Conservation (phyloP, 2,888 invertebrate species). For the Rosalia funebris region DNA sequence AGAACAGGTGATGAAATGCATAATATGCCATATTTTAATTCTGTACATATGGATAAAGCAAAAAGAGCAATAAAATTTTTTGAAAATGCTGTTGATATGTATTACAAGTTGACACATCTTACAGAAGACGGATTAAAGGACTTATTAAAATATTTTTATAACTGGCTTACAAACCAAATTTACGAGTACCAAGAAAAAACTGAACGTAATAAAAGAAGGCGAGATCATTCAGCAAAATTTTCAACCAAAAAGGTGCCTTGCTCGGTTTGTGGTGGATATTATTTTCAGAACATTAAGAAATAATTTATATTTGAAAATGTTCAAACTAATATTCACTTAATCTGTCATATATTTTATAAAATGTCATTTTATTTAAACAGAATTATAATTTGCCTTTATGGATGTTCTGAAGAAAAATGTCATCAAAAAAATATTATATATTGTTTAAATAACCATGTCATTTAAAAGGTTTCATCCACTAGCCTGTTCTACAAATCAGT, state of each 20-base stretch:
- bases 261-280: background rate
- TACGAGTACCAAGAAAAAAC: slow-evolving; percentile 28
- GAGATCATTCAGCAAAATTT: slow-evolving; percentile 32
- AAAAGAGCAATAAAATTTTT: slow-evolving; percentile 39
- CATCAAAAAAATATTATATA: no score
- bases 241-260: slow-evolving; percentile 34
- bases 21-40: slow-evolving; percentile 36
- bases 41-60: slow-evolving; percentile 32
- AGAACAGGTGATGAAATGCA: slow-evolving; percentile 35
- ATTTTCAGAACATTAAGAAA: no score
- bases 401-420: no score
- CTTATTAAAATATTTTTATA: slow-evolving; percentile 44
- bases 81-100: slow-evolving; percentile 32
- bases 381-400: no score
- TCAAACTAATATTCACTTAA: no score
- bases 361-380: no score
- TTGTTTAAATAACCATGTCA: no score
- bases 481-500: no score
- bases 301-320: no score
- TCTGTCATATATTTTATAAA: no score
- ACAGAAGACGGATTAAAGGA: slow-evolving; percentile 37
- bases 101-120: slow-evolving; percentile 35
- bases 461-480: no score
- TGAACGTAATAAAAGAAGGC: slow-evolving; percentile 24
- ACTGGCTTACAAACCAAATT: slow-evolving; percentile 41